These are phyloP conservation scores for Tetheella fluctuosa DNA, from an alignment of 2,888 invertebrate genomes.

Conservation along the genomic window DNA sequence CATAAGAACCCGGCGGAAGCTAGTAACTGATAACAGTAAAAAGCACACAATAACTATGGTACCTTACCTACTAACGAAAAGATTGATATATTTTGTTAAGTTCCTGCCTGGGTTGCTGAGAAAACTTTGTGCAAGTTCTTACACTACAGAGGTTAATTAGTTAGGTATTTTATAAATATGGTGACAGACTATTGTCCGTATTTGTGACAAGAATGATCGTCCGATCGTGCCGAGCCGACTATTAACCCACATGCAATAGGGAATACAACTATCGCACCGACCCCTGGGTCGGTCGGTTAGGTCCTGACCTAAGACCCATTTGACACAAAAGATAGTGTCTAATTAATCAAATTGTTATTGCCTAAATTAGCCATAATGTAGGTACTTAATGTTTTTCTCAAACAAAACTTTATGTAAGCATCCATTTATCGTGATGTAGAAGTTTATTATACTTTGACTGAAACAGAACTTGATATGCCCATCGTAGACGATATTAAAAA, in stretches of 20 bases:
- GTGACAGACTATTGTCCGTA: neutral
- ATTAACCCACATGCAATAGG: slow-evolving; percentile 68
- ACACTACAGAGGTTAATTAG: neutral
- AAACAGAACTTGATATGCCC: too few relatives aligned
- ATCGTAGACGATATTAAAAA: too few relatives aligned
- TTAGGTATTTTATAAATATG: neutral
- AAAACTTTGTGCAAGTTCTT: neutral
- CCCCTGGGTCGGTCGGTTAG: too few relatives aligned
- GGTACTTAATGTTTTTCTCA: slow-evolving; percentile 19
- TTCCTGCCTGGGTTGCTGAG: neutral
- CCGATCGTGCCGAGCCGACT: slow-evolving; percentile 25
- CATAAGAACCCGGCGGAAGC: too few relatives aligned
- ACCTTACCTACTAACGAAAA: too few relatives aligned
- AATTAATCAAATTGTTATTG: slow-evolving; percentile 49
- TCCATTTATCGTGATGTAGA: too few relatives aligned
- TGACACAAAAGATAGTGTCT: slow-evolving; percentile 57
- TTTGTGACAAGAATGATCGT: neutral
- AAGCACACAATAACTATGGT: too few relatives aligned
- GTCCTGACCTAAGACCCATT: slow-evolving; percentile 65
- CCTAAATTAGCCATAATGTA: slow-evolving; percentile 47
- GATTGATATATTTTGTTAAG: neutral
- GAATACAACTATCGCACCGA: slow-evolving; percentile 59
- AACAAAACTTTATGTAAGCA: neutral
- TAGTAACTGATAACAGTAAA: slow-evolving; percentile 11
- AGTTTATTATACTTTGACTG: too few relatives aligned